phyloP scores from a whole-genome alignment of 2,113 vertebrate genomes.

The Panurus biarmicus region DNA sequence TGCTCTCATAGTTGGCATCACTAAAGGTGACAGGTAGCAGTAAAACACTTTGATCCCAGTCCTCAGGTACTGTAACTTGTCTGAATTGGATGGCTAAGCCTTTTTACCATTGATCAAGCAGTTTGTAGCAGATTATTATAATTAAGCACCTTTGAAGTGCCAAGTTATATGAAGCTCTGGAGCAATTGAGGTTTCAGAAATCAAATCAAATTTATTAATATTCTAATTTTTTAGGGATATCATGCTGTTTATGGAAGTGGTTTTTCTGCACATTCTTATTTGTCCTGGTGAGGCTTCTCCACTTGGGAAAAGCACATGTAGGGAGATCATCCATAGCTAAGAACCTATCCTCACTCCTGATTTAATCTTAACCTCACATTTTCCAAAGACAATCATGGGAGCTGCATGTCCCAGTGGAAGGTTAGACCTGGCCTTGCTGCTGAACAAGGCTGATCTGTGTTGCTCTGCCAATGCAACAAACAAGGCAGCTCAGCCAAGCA shows the following conservation, averaged over 20 bases:
- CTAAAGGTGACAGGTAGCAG: background rate
- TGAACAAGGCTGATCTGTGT: background rate
- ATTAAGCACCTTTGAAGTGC: slow-evolving; percentile 9
- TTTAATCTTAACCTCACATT: background rate
- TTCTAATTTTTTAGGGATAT: background rate
- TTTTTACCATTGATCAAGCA: background rate
- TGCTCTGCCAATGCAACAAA: background rate
- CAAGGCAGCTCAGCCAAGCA: background rate
- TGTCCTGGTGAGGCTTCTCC: background rate
- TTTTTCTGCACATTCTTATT: background rate
- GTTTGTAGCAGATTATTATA: slow-evolving; percentile 20
- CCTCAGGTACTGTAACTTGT: background rate
- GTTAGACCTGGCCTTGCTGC: background rate
- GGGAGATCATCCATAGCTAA: background rate
- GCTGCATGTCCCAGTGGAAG: background rate
- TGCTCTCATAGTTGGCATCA: background rate
- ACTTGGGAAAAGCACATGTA: background rate
- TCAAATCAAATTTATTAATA: background rate
- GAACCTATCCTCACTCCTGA: background rate
- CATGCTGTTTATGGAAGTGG: background rate
- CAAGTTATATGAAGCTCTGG: background rate
- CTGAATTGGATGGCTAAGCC: background rate
- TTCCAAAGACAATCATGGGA: background rate
- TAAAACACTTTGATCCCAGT: background rate
- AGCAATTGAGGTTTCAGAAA: background rate